Percentiles rank a stretch among this genome's conserved stretches.
Evolutionary conservation across 1,140 invertebrate genomes (phyloP).

Genomic region (Protaetia brevitarsis): DNA sequence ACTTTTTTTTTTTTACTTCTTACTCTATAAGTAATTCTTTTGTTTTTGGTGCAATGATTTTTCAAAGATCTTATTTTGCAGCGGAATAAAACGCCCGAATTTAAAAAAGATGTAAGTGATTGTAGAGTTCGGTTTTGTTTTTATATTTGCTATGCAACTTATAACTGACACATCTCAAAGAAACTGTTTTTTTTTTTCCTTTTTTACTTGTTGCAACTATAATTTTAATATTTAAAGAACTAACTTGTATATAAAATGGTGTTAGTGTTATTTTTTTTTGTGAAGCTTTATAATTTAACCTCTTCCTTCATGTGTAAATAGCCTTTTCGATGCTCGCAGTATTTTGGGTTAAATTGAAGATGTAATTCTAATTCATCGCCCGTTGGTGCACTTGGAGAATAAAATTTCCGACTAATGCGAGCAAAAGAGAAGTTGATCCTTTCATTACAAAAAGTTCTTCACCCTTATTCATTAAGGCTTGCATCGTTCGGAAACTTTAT

Average conservation of each 20-base stretch:
- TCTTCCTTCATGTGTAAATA: neutral
- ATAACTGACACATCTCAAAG: neutral
- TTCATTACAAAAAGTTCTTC: no score
- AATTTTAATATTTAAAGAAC: no score
- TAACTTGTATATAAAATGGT: neutral
- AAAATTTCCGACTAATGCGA: no score
- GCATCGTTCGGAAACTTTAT: no score
- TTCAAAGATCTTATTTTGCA: neutral
- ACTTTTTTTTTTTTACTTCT: neutral
- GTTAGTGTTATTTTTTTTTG: neutral
- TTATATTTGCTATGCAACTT: neutral
- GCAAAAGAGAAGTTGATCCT: no score
- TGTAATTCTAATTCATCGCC: no score
- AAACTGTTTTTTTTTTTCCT: neutral
- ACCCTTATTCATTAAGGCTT: no score
- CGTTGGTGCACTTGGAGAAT: no score
- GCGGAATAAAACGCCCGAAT: neutral
- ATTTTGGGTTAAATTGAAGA: no score
- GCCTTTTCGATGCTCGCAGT: neutral
- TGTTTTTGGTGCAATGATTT: neutral
- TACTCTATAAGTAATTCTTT: neutral
- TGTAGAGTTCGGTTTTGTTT: neutral
- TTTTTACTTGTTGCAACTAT: neutral
- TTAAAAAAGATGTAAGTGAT: constrained; percentile 13
- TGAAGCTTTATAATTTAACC: neutral